Conservation (phyloP, 2,888 invertebrate species). For the Reticulitermes lucifugus region DNA sequence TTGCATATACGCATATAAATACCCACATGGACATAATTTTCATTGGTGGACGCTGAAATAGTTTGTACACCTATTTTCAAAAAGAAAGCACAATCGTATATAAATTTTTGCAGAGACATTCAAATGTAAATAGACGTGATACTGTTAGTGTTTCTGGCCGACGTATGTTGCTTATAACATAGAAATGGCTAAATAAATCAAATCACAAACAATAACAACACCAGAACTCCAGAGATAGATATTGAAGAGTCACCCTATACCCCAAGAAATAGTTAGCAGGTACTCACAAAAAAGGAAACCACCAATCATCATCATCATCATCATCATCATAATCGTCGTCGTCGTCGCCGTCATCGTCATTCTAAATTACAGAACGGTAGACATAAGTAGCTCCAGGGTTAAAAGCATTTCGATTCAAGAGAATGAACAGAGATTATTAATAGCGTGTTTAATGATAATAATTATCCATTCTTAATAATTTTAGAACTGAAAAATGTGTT, state of each 20-base stretch:
- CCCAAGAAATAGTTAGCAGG: background rate
- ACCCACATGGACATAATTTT: too few relatives aligned
- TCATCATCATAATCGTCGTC: constrained; percentile 6
- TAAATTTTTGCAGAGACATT: too few relatives aligned
- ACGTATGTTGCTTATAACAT: too few relatives aligned
- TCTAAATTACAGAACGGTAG: constrained; percentile 38
- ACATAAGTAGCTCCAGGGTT: constrained; percentile 5
- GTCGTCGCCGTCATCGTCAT: background rate
- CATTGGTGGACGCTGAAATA: too few relatives aligned
- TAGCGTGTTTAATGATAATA: constrained; percentile 35
- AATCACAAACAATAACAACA: too few relatives aligned
- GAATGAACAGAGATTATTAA: constrained; percentile 24
- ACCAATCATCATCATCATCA: constrained; percentile 32
- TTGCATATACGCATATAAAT: too few relatives aligned
- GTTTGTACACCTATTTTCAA: too few relatives aligned
- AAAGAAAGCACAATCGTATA: too few relatives aligned
- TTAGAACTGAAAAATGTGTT: constrained; percentile 37
- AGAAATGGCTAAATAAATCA: too few relatives aligned
- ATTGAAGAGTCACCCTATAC: background rate
- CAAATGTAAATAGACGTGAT: too few relatives aligned
- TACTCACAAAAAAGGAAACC: constrained; percentile 18
- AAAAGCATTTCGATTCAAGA: constrained; percentile 33
- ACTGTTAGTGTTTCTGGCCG: too few relatives aligned
- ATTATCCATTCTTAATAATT: constrained; percentile 38
- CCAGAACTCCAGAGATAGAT: background rate